Evolutionary conservation across 2,113 vertebrate genomes (phyloP), one percentile per base, ranked within the genome.

Genomic region (Ictidomys tridecemlineatus): DNA sequence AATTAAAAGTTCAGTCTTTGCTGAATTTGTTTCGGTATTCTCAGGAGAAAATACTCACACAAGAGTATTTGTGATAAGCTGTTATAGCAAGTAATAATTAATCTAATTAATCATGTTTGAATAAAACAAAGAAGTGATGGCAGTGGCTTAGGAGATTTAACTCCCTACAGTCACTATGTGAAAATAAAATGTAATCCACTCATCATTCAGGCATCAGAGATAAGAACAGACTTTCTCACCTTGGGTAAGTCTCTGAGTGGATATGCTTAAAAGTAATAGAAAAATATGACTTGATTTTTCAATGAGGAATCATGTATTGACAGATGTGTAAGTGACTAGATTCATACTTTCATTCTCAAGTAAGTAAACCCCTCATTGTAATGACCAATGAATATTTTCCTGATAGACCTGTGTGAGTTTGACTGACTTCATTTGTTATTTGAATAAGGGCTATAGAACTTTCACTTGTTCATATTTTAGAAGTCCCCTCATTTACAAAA

Each of bases 61-160:
- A 51, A 51, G 48, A 51, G 48, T 51, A 51, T 51, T 51, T 13
- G 12, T 51, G 13, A 51, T 51, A 51, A 51, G 10, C 48, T 13
- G 48, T 51, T 51, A 51, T 3, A 51, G 48, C 2, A 51, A 51
- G 48, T 13, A 51, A 12, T 51, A 51, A 34, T 37, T 32, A 80
- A 37, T 32, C 30, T 63, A 90, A 95, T 95, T 82, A 42, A 20
- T 53, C 13, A 18, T 12, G 1, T n/a, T 72, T 20, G 12, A 8
- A 22, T 45, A 51, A 20, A 26, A 34, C 4, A 8, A 28, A 65
- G 10, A 16, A 53, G 2, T 45, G 4, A 74, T 32, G 10, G 4
- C n/a, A 53, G 56, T 39, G 3, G 8, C 56, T 93, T 74, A 11
- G n/a, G 90, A 76, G 93, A 93, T 10, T 89, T 42, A 76, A 82